Evolutionary conservation across 2,797 vertebrate genomes (phyloP).

Genomic region (Sebastes taczanowskii): DNA sequence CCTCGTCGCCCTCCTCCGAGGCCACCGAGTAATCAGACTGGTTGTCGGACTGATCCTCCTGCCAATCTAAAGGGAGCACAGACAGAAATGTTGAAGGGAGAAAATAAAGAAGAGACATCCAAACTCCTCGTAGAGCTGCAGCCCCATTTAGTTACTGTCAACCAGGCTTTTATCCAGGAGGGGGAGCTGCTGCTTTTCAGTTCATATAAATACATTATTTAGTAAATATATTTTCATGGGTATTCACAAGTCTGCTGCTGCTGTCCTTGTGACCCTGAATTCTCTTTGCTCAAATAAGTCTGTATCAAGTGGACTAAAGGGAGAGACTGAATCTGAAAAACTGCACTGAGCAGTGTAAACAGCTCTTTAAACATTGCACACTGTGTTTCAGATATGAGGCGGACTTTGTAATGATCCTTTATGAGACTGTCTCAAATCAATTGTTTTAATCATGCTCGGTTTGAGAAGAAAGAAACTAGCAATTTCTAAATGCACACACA

Average conservation of each 20-base stretch:
- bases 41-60: conserved; percentile 99
- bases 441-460: background rate
- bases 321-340: background rate
- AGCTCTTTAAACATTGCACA: background rate
- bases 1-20: conserved; percentile 97
- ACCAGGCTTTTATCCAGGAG: conserved; percentile 5
- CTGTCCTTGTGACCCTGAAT: background rate
- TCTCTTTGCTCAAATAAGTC: background rate
- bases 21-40: conserved; percentile 99
- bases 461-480: background rate
- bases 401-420: background rate
- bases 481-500: background rate
- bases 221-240: background rate
- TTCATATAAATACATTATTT: background rate
- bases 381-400: background rate
- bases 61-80: conserved; percentile 89
- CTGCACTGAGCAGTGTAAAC: background rate
- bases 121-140: background rate
- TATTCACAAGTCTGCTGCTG: background rate
- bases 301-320: background rate
- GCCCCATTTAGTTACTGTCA: background rate
- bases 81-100: conserved; percentile 6
- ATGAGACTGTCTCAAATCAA: background rate
- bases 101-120: background rate
- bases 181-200: conserved; percentile 15